Evolutionary conservation across 2,113 vertebrate species (phyloP), one percentile per base, ranked within the genome.

Genomic region (Stigmatopora nigra): DNA sequence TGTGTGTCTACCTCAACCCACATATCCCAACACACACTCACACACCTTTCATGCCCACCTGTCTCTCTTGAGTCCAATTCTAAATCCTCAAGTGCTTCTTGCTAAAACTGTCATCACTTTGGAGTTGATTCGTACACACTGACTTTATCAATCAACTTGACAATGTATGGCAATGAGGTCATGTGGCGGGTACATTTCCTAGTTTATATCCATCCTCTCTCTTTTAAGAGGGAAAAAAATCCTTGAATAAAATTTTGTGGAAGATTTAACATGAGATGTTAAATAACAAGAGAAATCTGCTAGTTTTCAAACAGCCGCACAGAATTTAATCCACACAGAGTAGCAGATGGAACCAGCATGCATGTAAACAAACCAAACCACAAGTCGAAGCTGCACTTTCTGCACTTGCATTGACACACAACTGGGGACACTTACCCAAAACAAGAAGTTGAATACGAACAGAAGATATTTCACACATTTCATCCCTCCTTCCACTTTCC

Each of bases 401-500:
- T 77, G 56, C 38, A 25, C 1, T 7, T 63, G 56, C 61, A 35
- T 68, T 75, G 19, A 73, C 52, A 53, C 73, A 38, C 64, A 48
- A 15, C 38, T 55, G 38, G 38, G 38, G 38, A 10, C 72, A 89
- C 95, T 96, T 87, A 97, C 95, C 95, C 94, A 96, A 89, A 96
- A 96, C 60, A 91, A 92, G 79, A 95, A 92, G 90, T 96, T 97
- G 91, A 96, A 96, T 59, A 92, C 86, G 78, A 95, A 94, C 67
- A 97, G 90, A 80, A 96, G 91, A 79, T 93, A 94, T 84, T 96
- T 97, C 70, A 95, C 87, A 61, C 94, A 96, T 76, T 91, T 93
- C 92, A 95, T 93, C 75, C 90, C 91, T 69, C 91, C 92, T 84
- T 90, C 90, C 65, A 91, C 91, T 77, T 91, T 91, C 75, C 93